Conservation (phyloP, 2,888 invertebrate genomes). For the Agrypnus murinus region DNA sequence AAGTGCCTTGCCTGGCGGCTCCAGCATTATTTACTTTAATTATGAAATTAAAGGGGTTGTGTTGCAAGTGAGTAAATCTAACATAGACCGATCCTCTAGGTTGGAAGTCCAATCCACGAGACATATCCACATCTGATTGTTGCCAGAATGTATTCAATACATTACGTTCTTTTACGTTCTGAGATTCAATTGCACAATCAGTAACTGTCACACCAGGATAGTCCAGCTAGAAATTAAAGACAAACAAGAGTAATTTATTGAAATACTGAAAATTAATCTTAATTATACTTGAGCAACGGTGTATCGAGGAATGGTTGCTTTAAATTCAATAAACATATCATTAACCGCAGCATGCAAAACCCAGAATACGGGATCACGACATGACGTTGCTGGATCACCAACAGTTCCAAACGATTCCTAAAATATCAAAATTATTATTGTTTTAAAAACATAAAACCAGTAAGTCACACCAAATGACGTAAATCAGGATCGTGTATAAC, state of each 20-base stretch:
- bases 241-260: not conserved
- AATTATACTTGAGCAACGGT: constrained; percentile 72
- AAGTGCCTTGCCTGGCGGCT: constrained; percentile 73
- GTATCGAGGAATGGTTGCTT: constrained; percentile 80
- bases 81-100: constrained; percentile 82
- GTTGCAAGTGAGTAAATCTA: constrained; percentile 83
- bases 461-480: constrained; percentile 75
- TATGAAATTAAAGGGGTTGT: constrained; percentile 78
- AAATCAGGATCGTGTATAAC: constrained; percentile 86
- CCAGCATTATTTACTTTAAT: constrained; percentile 77
- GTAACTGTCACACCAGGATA: constrained; percentile 77
- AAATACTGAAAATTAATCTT: not conserved
- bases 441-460: too few relatives aligned
- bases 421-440: constrained; percentile 21
- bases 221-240: constrained; percentile 71
- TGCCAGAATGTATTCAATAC: constrained; percentile 82
- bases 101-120: constrained; percentile 85
- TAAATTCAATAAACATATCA: constrained; percentile 83
- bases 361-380: constrained; percentile 90
- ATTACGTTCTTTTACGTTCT: constrained; percentile 72
- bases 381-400: constrained; percentile 87
- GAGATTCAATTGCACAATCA: constrained; percentile 72
- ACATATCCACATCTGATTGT: constrained; percentile 82
- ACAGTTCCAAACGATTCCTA: constrained; percentile 86
- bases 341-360: constrained; percentile 87